Evolutionary conservation across 1,140 invertebrate species (phyloP).

Genomic region (Hycleus phaleratus): DNA sequence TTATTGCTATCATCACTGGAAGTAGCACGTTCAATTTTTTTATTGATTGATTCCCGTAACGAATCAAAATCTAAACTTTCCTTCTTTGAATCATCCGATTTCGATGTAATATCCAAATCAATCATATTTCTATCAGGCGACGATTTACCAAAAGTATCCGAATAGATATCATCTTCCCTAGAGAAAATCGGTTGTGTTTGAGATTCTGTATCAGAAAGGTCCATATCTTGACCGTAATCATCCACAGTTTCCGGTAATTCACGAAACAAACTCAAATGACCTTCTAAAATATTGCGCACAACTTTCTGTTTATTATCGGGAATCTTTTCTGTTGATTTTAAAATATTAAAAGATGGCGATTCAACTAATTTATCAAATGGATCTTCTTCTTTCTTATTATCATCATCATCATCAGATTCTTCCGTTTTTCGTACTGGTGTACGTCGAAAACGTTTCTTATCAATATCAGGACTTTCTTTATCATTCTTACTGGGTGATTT

Average conservation of each 20-base stretch:
- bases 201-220: constrained; percentile 50
- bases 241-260: constrained; percentile 41
- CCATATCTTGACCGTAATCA: constrained; percentile 46
- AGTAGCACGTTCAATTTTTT: constrained; percentile 36
- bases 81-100: constrained; percentile 40
- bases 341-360: constrained; percentile 38
- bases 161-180: constrained; percentile 49
- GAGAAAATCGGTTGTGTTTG: constrained; percentile 51
- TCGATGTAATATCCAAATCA: constrained; percentile 31
- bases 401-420: constrained; percentile 18
- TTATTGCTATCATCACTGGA: constrained; percentile 40
- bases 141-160: constrained; percentile 40
- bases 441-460: constrained; percentile 28
- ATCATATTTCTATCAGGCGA: constrained; percentile 39
- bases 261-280: constrained; percentile 32
- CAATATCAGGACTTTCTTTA: constrained; percentile 8
- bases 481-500: constrained; percentile 28
- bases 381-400: constrained; percentile 38
- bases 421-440: constrained; percentile 29
- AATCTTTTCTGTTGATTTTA: constrained; percentile 19
- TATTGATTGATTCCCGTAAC: constrained; percentile 13
- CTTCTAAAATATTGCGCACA: constrained; percentile 24
- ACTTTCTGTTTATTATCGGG: constrained; percentile 19
- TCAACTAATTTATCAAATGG: constrained; percentile 48
- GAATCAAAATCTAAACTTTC: constrained; percentile 36